Conservation (phyloP, 2,113 vertebrate species). For the Bos taurus region ARS-UCD2.0 NC_037339.1:82376001-82376500, state of each 20-base stretch:
- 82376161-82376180: slow-evolving; percentile 57
- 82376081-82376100: slow-evolving; percentile 58
- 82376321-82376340: slow-evolving; percentile 46
- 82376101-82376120: slow-evolving; percentile 63
- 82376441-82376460: slow-evolving; percentile 6
- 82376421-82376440: slow-evolving; percentile 42
- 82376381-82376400: slow-evolving; percentile 21
- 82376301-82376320: slow-evolving; percentile 34
- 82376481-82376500: background rate
- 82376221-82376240: slow-evolving; percentile 65
- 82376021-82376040: slow-evolving; percentile 46
- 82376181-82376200: slow-evolving; percentile 63
- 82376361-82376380: slow-evolving; percentile 49
- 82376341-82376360: slow-evolving; percentile 54
- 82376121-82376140: slow-evolving; percentile 65
- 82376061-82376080: slow-evolving; percentile 26
- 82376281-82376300: slow-evolving; percentile 47
- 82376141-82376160: slow-evolving; percentile 49
- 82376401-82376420: slow-evolving; percentile 33
- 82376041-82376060: slow-evolving; percentile 50
- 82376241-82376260: slow-evolving; percentile 63
- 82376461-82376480: background rate
- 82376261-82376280: background rate
- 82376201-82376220: slow-evolving; percentile 64
- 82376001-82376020: slow-evolving; percentile 60